Percentiles rank a stretch among this genome's conserved stretches.
phyloP scores from a whole-genome alignment of 2,888 invertebrate species.

The Conistra vaccinii region DNA sequence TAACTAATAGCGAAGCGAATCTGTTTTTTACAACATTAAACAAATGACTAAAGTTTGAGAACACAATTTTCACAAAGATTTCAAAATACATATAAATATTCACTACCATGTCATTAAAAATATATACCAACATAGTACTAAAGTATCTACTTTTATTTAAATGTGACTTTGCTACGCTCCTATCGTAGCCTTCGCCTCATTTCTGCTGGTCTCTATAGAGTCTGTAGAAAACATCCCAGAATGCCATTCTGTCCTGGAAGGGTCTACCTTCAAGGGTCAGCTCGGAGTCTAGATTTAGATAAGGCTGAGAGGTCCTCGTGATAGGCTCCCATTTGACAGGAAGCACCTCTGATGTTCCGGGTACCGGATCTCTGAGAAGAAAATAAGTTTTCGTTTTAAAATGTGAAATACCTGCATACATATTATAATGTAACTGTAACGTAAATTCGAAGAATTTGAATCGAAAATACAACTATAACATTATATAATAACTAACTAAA shows the following conservation, averaged over 20 bases:
- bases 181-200: not conserved
- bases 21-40: not conserved
- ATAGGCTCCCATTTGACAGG: slow-evolving; percentile 67
- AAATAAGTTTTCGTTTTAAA: not conserved
- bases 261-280: slow-evolving; percentile 54
- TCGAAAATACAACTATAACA: not conserved
- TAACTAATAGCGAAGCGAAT: not conserved
- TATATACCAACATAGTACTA: not conserved
- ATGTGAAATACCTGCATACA: too few species aligned
- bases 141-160: not conserved
- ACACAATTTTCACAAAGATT: not conserved
- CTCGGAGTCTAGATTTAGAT: slow-evolving; percentile 55
- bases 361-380: slow-evolving; percentile 63
- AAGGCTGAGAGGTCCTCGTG: slow-evolving; percentile 47
- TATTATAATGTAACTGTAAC: too few species aligned
- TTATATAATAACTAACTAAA: not conserved
- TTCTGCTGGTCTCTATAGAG: slow-evolving; percentile 51
- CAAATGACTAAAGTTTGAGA: not conserved
- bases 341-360: slow-evolving; percentile 59
- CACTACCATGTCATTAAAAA: not conserved
- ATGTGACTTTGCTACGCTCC: not conserved
- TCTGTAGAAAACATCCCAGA: slow-evolving; percentile 70
- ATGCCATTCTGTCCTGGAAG: slow-evolving; percentile 64
- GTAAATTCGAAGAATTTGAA: not conserved
- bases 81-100: not conserved